A percentile compares a stretch with the other conserved stretches of the same genome.
phyloP scores from a whole-genome alignment of 1,140 invertebrate genomes.

The Hyphantria cunea region DNA sequence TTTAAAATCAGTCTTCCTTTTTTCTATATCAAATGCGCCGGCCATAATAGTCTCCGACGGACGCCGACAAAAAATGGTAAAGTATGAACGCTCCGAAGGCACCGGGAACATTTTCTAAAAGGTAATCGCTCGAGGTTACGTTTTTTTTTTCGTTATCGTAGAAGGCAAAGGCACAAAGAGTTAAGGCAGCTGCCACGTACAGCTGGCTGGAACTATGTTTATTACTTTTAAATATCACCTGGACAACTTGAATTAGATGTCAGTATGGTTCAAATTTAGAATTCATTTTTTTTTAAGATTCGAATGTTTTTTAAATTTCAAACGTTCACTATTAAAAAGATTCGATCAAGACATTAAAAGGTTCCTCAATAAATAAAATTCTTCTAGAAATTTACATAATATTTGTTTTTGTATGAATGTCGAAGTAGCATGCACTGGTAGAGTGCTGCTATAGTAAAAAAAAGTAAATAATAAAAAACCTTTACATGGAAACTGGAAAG shows the following conservation, averaged over 20 bases:
- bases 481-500: slow-evolving; percentile 14
- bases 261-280: not conserved
- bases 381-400: no score
- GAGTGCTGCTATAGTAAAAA: not conserved
- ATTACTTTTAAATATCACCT: slow-evolving; percentile 47
- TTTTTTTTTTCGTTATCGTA: slow-evolving; percentile 63
- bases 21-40: slow-evolving; percentile 62
- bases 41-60: slow-evolving; percentile 61
- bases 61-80: slow-evolving; percentile 52
- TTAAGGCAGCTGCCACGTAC: slow-evolving; percentile 65
- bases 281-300: no score
- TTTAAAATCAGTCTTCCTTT: slow-evolving; percentile 46
- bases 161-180: slow-evolving; percentile 63
- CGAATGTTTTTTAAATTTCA: no score
- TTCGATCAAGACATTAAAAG: not conserved
- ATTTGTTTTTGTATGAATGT: no score
- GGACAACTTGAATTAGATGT: slow-evolving; percentile 8
- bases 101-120: slow-evolving; percentile 68
- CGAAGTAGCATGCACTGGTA: not conserved
- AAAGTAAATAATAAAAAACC: slow-evolving; percentile 1
- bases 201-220: slow-evolving; percentile 52
- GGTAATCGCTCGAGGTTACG: slow-evolving; percentile 63
- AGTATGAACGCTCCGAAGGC: slow-evolving; percentile 54
- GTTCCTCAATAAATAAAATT: not conserved
- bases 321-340: no score